Evolutionary conservation across 1,140 invertebrate species (phyloP).

Genomic region (Solenopsis fugax): DNA sequence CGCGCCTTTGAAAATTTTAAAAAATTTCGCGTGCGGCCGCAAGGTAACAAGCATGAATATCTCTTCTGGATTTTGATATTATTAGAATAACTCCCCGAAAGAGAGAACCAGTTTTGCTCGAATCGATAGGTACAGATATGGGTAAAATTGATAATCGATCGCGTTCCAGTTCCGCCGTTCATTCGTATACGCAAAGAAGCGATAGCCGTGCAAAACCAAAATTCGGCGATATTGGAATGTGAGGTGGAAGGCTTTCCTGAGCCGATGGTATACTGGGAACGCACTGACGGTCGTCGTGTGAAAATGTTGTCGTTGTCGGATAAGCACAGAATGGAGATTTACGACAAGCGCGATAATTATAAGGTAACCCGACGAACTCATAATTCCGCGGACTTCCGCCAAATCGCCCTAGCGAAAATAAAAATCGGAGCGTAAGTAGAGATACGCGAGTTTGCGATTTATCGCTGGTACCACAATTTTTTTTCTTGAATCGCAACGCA

Average conservation of each 20-base stretch:
- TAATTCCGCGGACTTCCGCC: background rate
- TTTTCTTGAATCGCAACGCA: too few species aligned
- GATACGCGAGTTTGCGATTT: too few species aligned
- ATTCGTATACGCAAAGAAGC: constrained; percentile 92
- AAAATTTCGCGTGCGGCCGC: background rate
- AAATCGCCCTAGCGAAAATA: background rate
- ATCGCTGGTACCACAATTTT: too few species aligned
- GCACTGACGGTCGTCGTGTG: constrained; percentile 91
- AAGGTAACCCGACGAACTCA: constrained; percentile 82
- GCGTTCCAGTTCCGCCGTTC: constrained; percentile 92
- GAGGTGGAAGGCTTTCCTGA: constrained; percentile 96
- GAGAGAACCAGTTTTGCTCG: background rate
- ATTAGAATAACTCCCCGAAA: constrained; percentile 23
- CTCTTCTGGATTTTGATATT: background rate
- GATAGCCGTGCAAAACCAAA: constrained; percentile 90
- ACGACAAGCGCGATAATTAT: constrained; percentile 86
- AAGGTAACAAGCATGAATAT: background rate
- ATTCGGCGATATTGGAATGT: constrained; percentile 92
- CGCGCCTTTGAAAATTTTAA: background rate
- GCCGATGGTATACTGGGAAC: constrained; percentile 93
- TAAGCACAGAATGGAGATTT: constrained; percentile 90
- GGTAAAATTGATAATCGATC: constrained; percentile 51
- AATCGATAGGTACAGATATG: background rate
- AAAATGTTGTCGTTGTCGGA: constrained; percentile 87
- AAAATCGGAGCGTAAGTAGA: too few species aligned